A percentile compares a stretch with the other conserved stretches of the same genome.
phyloP scores from a whole-genome alignment of 2,888 invertebrate species.

The Callimorpha dominula region DNA sequence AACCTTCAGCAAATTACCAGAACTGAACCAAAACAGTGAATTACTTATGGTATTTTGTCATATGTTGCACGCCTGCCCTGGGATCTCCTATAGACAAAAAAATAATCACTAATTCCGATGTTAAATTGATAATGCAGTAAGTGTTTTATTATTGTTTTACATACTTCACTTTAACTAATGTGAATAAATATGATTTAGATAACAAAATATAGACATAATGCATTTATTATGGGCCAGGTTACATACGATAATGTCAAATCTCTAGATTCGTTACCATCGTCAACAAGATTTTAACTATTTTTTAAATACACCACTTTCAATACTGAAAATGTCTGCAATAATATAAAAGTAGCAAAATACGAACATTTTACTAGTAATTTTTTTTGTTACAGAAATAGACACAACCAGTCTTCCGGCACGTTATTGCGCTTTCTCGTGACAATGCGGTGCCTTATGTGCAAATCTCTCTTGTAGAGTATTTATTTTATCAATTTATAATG shows the following conservation, averaged over 20 bases:
- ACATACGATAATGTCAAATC: slow-evolving; percentile 57
- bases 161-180: slow-evolving; percentile 37
- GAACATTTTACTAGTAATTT: slow-evolving; percentile 27
- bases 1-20: slow-evolving; percentile 58
- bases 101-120: slow-evolving; percentile 81
- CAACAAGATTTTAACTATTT: slow-evolving; percentile 35
- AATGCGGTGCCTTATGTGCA: slow-evolving; percentile 77
- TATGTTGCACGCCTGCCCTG: slow-evolving; percentile 86
- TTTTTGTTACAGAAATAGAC: slow-evolving; percentile 84
- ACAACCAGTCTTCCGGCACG: slow-evolving; percentile 77
- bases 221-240: slow-evolving; percentile 68
- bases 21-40: slow-evolving; percentile 63
- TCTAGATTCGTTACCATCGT: slow-evolving; percentile 50
- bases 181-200: slow-evolving; percentile 27
- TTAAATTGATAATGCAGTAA: slow-evolving; percentile 84
- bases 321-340: neutral
- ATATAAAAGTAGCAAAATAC: neutral
- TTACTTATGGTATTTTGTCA: slow-evolving; percentile 80
- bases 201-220: slow-evolving; percentile 39
- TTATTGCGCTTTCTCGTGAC: slow-evolving; percentile 75
- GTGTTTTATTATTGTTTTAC: slow-evolving; percentile 64
- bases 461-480: slow-evolving; percentile 66
- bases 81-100: slow-evolving; percentile 84
- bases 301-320: slow-evolving; percentile 11
- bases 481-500: slow-evolving; percentile 60